Evolutionary conservation across 2,797 vertebrate genomes (phyloP), one percentile per base, ranked within the genome.

Genomic region (Sylvia borin): DNA sequence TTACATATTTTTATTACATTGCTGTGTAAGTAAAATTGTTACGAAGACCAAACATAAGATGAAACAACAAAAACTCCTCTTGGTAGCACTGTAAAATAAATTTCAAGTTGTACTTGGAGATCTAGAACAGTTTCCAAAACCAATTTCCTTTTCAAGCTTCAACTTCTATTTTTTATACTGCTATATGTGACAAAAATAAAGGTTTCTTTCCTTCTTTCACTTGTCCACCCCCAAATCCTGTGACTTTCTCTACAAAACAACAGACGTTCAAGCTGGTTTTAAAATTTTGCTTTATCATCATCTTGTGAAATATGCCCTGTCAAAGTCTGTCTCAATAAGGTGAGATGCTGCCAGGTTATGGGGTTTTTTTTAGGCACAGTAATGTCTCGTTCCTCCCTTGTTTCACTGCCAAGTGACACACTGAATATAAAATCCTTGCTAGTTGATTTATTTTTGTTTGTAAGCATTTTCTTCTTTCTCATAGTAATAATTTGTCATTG

Each of bases 401-500:
- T 65, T n/a, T 34, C 2, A 3, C 8, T 79, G 18, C 13, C 25
- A 79, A 42, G 19, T 55, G 29, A 47, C 21, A 45, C 13, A 13
- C 11, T 45, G 24, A 70, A n/a, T 57, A 50, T 34, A 54, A 76
- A 64, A 47, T 60, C 50, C 24, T 26, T 75, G 29, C 4, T 54
- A 27, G 8, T 47, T 51, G 12, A 54, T 62, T 88, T 29, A 1
- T 61, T 85, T 90, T 55, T 72, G 21, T 42, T 81, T 20, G 65
- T 68, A 34, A 95, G 27, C 7, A 7, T 53, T 95, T 86, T 54
- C 5, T 42, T 70, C 14, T 27, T 75, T 80, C 50, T 32, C 11
- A 3, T 53, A 34, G 22, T 53, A 71, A 10, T 29, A 54, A 43
- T 61, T 72, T 51, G 26, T 54, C 0, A 0, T 43, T 16, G 0